These are phyloP conservation scores for Threskiornis aethiopicus DNA, from an alignment of 2,797 vertebrate genomes.

Conservation along the genomic window DNA sequence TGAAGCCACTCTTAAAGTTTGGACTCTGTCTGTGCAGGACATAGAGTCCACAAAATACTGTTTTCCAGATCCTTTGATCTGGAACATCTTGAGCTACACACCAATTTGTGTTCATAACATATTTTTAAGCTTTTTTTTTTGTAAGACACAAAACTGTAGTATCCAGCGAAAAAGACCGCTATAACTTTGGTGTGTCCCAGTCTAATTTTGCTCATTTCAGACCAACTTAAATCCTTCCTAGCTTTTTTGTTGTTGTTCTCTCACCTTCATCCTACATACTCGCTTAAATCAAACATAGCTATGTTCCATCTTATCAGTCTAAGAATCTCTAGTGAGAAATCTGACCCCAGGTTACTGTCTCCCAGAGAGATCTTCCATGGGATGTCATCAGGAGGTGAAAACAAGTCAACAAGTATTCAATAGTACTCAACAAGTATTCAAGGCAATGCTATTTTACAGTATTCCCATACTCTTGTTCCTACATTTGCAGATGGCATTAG, in stretches of 20 bases:
- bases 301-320: not conserved
- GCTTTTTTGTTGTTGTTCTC: not conserved
- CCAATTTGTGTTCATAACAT: not conserved
- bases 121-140: not conserved
- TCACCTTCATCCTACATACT: not conserved
- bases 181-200: not conserved
- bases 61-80: not conserved
- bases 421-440: not conserved
- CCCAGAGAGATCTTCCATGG: not conserved
- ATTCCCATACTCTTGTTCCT: not conserved
- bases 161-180: not conserved
- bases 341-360: not conserved
- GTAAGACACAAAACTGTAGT: not conserved
- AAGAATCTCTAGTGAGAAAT: not conserved
- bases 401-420: not conserved
- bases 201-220: not conserved
- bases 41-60: accelerated
- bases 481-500: not conserved
- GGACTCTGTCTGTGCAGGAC: not conserved
- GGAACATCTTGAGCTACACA: not conserved
- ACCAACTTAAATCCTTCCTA: not conserved
- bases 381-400: not conserved
- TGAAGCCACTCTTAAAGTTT: not conserved
- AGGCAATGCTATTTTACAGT: not conserved
- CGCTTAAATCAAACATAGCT: not conserved